These are phyloP conservation scores for Puffinus mauretanicus DNA, from an alignment of 2,113 vertebrate genomes.

Conservation along the genomic window DNA sequence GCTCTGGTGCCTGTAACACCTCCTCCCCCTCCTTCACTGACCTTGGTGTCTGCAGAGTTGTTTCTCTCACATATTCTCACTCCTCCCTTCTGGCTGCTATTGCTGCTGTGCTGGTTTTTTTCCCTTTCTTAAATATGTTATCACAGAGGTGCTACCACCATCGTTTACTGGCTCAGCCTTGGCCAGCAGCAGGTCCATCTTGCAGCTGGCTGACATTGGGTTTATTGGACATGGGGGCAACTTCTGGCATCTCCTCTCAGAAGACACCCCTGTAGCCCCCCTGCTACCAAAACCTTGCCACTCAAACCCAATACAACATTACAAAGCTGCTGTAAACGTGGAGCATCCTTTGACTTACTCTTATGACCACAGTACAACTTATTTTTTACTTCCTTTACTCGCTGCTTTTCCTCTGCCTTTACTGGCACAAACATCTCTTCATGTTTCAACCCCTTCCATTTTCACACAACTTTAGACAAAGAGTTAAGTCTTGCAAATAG, in stretches of 20 bases:
- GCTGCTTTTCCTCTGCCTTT: neutral
- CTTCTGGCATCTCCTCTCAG: neutral
- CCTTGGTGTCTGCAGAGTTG: neutral
- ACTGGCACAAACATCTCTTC: neutral
- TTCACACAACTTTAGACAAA: neutral
- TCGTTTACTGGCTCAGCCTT: rapidly evolving
- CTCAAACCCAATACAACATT: neutral
- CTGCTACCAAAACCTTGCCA: neutral
- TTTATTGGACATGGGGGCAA: no score
- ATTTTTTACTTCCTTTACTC: neutral
- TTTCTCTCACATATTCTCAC: neutral
- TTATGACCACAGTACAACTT: no score
- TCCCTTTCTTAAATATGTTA: neutral
- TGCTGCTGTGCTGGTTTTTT: neutral
- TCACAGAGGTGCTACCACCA: neutral
- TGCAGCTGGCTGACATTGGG: neutral
- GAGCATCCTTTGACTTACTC: neutral
- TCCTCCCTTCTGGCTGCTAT: neutral
- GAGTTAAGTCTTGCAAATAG: neutral
- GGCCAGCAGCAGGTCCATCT: neutral
- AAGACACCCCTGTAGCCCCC: neutral
- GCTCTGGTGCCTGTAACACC: rapidly evolving
- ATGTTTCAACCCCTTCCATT: neutral
- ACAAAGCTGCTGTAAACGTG: neutral
- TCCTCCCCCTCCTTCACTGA: neutral